Percentiles rank a stretch among this genome's conserved stretches.
phyloP scores from a whole-genome alignment of 2,113 vertebrate genomes.

The Eclectus roratus region DNA sequence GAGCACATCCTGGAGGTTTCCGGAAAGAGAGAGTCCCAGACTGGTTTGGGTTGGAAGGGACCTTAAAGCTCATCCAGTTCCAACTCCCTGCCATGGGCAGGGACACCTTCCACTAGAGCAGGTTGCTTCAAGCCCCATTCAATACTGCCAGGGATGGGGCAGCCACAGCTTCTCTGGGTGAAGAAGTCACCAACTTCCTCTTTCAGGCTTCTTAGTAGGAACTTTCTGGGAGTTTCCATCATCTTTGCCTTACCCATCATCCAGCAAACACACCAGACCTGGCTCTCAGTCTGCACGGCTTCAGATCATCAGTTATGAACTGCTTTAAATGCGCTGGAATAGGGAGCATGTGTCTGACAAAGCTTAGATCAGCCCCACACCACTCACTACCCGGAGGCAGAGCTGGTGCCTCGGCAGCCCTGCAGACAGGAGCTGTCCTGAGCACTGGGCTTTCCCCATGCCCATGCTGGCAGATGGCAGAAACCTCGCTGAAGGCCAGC shows the following conservation, averaged over 20 bases:
- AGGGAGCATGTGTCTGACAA: neutral
- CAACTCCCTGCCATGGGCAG: neutral
- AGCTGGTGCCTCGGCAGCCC: neutral
- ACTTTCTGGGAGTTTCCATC: neutral
- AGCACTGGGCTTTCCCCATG: accelerated
- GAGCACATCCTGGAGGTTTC: neutral
- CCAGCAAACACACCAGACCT: accelerated
- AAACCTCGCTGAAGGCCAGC: neutral
- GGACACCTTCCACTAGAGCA: neutral
- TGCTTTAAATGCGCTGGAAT: neutral
- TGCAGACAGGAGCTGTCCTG: accelerated
- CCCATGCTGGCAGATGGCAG: neutral
- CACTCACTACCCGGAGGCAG: accelerated
- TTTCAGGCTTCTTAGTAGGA: neutral
- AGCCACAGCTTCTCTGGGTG: neutral
- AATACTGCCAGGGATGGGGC: neutral
- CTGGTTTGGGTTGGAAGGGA: neutral
- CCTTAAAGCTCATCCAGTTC: neutral
- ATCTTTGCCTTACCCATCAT: neutral
- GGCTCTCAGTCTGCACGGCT: neutral
- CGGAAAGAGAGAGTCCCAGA: neutral
- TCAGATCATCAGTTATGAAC: accelerated
- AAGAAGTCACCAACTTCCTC: accelerated
- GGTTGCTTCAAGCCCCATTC: neutral
- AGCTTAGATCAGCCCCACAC: neutral